These are phyloP conservation scores for Urocolius indicus DNA, from an alignment of 2,113 vertebrate genomes.

Conservation along the genomic window DNA sequence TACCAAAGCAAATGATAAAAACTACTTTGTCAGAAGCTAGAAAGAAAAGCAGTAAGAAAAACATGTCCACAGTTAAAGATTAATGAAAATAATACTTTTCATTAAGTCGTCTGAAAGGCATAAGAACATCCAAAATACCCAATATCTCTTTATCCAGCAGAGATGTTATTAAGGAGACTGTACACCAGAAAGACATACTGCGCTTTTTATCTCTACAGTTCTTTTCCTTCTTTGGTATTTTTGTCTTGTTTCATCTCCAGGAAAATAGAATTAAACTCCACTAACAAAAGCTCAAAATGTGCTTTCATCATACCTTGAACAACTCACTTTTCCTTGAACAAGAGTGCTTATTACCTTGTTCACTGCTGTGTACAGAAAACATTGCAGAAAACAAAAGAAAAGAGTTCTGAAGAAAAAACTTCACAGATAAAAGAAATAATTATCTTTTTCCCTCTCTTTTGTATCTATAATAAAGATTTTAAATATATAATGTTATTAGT, in stretches of 20 bases:
- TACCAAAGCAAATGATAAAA: not conserved
- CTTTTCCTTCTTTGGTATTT: not conserved
- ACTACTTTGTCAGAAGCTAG: not conserved
- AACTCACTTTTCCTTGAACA: not conserved
- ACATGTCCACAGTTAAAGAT: not conserved
- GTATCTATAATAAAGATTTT: not conserved
- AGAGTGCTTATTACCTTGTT: not conserved
- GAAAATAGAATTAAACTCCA: not conserved
- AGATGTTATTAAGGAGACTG: not conserved
- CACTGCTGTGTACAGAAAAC: not conserved
- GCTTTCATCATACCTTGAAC: not conserved
- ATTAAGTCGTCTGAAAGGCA: not conserved
- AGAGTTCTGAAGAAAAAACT: not conserved
- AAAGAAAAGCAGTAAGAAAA: not conserved
- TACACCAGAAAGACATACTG: not conserved
- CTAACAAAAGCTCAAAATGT: not conserved
- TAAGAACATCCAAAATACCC: not conserved
- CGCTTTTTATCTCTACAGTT: not conserved
- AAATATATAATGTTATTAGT: not conserved
- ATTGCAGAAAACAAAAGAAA: not conserved
- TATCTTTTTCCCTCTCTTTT: not conserved
- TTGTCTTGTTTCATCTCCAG: not conserved
- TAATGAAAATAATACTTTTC: not conserved
- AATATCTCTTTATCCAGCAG: not conserved
- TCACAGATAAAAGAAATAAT: not conserved